phyloP scores from a whole-genome alignment of 2,797 vertebrate species.

The Microchirus variegatus region DNA sequence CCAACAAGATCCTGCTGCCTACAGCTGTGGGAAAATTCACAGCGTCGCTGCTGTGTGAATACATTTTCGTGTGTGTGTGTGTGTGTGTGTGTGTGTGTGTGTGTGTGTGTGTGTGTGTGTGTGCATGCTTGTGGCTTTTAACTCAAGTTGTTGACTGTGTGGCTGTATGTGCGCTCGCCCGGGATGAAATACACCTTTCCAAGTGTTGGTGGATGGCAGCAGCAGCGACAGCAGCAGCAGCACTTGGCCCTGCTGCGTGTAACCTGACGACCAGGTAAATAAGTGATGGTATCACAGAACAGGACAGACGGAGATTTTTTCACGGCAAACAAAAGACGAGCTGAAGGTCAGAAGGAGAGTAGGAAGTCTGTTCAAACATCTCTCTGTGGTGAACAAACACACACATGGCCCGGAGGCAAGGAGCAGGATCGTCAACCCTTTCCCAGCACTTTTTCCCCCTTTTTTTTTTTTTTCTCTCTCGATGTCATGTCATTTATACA shows the following conservation, averaged over 20 bases:
- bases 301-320: slow-evolving; percentile 53
- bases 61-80: neutral
- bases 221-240: too few species aligned
- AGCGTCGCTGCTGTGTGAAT: slow-evolving; percentile 38
- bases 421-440: slow-evolving; percentile 38
- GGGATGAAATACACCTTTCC: neutral
- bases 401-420: slow-evolving; percentile 38
- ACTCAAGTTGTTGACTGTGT: slow-evolving; percentile 6
- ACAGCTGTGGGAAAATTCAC: slow-evolving; percentile 45
- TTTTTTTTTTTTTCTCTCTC: neutral
- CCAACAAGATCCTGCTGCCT: slow-evolving; percentile 51
- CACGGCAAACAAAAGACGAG: slow-evolving; percentile 52
- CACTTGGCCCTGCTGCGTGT: too few species aligned
- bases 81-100: neutral
- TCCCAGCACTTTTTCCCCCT: slow-evolving; percentile 23
- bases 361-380: slow-evolving; percentile 70
- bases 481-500: neutral
- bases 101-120: neutral
- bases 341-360: slow-evolving; percentile 48
- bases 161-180: neutral
- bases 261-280: slow-evolving; percentile 48
- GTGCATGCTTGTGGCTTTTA: neutral
- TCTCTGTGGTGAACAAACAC: slow-evolving; percentile 59
- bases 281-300: slow-evolving; percentile 38
- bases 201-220: too few species aligned